Evolutionary conservation across 92 coral and sea anemone species (phyloP), one percentile per base, ranked within the genome.

Genomic region (Pocillopora grandis): DNA sequence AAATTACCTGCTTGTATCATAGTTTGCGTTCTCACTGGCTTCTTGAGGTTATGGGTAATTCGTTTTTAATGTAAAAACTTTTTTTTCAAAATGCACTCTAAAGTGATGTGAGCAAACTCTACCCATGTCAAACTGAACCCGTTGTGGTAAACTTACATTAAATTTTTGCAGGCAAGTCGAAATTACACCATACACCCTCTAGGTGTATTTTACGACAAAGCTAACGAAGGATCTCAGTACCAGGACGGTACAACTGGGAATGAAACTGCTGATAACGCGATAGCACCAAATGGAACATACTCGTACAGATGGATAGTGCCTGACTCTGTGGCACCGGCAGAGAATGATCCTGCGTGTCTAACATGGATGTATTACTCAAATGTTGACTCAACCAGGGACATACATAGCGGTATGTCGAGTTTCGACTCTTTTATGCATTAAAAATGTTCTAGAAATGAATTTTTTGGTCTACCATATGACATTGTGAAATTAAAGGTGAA

Each of bases 101-200:
- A 27, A 27, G 31, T 27, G 31, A 21, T 66, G 42, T 52, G 17
- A 16, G 57, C 58, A 16, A 36, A n/a, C 58, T 55, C 5, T 13
- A 72, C 0, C 8, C 52, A 7, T 42, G 5, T 42, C 52, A 42
- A 42, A 42, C 52, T 42, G 52, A 42, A 42, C 52, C 52, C 8
- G 52, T 42, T 3, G 52, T 42, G 8, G 5, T 42, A 42, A 42
- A 42, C 71, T 35, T 36, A 16, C 19, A 12, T 9, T 77, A 16
- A 13, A 12, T 64, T 18, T 77, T 36, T 13, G 17, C 81, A 92
- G 95, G 95, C 93, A 9, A 84, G 91, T 2, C 89, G 77, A 69
- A 92, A 92, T 86, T 92, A 87, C 90, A 92, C 93, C 75, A 90
- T 92, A 20, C 89, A 87, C 35, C 93, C 95, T 31, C 91, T 87